Evolutionary conservation across 1,140 invertebrate species (phyloP).

Genomic region (Agrypnia vestita): DNA sequence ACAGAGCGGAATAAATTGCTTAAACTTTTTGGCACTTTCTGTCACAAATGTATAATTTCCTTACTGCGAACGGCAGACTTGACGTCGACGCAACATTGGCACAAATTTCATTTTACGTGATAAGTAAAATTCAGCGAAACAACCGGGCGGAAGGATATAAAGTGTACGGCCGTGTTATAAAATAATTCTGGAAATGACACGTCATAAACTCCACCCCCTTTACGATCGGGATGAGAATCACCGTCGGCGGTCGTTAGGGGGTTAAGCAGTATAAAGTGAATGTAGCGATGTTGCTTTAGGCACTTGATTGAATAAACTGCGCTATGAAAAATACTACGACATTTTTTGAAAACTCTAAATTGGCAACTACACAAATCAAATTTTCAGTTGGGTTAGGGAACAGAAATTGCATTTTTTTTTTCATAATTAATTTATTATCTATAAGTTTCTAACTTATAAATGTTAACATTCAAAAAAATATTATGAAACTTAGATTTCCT

Average conservation of each 20-base stretch:
- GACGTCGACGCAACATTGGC: not conserved
- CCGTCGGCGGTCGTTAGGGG: not conserved
- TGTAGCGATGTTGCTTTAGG: no score
- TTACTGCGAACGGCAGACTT: not conserved
- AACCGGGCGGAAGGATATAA: conserved; percentile 8
- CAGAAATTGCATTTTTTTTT: no score
- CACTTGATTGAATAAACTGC: no score
- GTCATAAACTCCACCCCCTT: conserved; percentile 45
- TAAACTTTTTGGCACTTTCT: not conserved
- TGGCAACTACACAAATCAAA: no score
- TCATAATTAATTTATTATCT: no score
- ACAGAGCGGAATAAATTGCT: not conserved
- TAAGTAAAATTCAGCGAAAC: conserved; percentile 34
- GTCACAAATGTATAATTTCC: not conserved
- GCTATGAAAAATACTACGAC: no score
- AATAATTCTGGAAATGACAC: conserved; percentile 54
- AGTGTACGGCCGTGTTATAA: conserved; percentile 32
- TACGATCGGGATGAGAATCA: conserved; percentile 13
- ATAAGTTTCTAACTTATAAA: no score
- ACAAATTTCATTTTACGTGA: conserved; percentile 14
- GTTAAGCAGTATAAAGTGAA: not conserved
- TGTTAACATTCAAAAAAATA: no score
- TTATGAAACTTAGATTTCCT: no score
- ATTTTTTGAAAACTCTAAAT: no score
- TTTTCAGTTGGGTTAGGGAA: no score